phyloP scores from a whole-genome alignment of 2,888 invertebrate species.

The Mimachlamys varia region DNA sequence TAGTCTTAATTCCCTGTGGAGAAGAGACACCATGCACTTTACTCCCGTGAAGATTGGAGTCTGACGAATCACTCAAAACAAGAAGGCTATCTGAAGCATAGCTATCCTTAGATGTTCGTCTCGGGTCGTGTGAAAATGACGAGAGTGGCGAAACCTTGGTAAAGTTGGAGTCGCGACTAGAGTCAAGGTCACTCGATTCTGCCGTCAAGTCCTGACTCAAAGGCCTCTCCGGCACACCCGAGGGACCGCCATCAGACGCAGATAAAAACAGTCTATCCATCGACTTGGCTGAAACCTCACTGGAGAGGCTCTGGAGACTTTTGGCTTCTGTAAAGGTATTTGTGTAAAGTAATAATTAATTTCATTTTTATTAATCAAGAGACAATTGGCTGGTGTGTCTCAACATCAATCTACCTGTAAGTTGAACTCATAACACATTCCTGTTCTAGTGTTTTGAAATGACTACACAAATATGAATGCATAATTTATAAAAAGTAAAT shows the following conservation, averaged over 20 bases:
- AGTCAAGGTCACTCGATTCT: neutral
- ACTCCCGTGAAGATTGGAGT: neutral
- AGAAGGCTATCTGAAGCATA: neutral
- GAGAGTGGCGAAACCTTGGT: neutral
- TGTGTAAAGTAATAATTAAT: neutral
- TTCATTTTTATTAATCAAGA: no score
- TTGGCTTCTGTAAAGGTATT: constrained; percentile 5
- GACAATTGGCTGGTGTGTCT: no score
- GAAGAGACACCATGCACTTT: neutral
- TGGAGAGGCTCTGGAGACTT: neutral
- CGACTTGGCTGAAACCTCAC: neutral
- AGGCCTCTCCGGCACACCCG: no score
- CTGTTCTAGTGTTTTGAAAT: no score
- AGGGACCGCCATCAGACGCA: neutral
- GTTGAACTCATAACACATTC: no score
- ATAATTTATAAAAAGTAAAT: no score
- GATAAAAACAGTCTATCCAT: neutral
- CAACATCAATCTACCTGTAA: no score
- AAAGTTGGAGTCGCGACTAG: neutral
- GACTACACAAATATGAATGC: no score
- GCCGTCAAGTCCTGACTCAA: neutral
- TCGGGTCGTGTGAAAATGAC: neutral
- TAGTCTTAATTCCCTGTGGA: neutral
- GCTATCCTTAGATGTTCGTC: neutral
- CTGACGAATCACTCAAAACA: constrained; percentile 19